Evolutionary conservation across 2,797 vertebrate species (phyloP).

Genomic region (Macropus fuliginosus): DNA sequence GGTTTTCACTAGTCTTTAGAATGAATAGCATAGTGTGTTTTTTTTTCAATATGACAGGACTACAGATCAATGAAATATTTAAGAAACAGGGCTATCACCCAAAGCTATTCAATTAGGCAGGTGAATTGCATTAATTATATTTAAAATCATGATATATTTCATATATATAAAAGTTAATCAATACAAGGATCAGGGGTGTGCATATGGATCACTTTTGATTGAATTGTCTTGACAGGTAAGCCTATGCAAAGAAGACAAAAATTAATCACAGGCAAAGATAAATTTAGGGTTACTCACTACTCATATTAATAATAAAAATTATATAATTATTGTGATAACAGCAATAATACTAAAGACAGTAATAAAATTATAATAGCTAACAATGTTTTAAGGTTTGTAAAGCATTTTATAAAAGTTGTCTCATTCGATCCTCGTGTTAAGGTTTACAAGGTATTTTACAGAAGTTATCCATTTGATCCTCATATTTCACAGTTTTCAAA

Average conservation of each 20-base stretch:
- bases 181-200: conserved; percentile 60
- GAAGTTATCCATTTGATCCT: neutral
- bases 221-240: conserved; percentile 62
- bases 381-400: neutral
- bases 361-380: neutral
- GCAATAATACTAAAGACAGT: neutral
- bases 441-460: no score
- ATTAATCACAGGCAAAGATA: conserved; percentile 39
- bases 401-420: no score
- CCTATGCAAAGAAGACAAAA: conserved; percentile 58
- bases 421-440: no score
- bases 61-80: conserved; percentile 56
- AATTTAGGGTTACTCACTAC: conserved; percentile 16
- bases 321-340: neutral
- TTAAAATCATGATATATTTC: conserved; percentile 66
- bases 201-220: conserved; percentile 61
- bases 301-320: neutral
- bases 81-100: conserved; percentile 40
- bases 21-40: neutral
- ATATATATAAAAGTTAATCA: conserved; percentile 68
- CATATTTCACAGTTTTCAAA: neutral
- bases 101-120: neutral
- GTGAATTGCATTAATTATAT: conserved; percentile 55
- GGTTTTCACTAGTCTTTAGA: conserved; percentile 23
- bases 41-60: neutral